Percentiles rank a stretch among this genome's conserved stretches.
Evolutionary conservation across 1,140 invertebrate genomes (phyloP).

Genomic region (Meloidogyne exigua): DNA sequence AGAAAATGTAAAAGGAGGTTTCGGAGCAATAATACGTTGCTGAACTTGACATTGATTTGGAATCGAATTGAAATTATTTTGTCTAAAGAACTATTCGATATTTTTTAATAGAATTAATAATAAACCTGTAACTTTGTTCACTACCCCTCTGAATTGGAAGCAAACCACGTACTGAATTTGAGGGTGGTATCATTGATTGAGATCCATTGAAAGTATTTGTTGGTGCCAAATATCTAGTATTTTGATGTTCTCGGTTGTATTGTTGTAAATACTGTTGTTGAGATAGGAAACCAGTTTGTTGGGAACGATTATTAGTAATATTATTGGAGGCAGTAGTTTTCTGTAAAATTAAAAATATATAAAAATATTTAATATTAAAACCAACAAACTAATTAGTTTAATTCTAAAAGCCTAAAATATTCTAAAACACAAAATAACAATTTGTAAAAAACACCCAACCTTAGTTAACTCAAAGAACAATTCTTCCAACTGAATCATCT

Average conservation of each 20-base stretch:
- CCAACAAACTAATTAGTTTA: too few relatives aligned
- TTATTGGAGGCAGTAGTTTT: neutral
- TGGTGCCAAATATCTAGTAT: neutral
- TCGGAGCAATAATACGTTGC: neutral
- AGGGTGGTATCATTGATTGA: neutral
- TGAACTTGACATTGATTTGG: neutral
- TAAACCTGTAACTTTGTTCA: neutral
- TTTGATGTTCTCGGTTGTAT: neutral
- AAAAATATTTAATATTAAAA: neutral
- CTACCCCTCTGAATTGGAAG: neutral
- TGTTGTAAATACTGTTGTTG: neutral
- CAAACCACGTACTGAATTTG: neutral
- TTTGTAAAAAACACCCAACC: neutral
- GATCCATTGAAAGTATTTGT: neutral
- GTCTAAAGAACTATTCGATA: neutral
- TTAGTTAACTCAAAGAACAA: neutral
- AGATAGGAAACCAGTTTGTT: neutral
- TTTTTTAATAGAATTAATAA: neutral
- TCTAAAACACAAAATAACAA: neutral
- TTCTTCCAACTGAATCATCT: constrained; percentile 14
- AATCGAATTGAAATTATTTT: neutral
- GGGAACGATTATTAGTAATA: neutral
- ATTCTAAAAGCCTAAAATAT: too few relatives aligned
- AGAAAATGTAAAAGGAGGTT: neutral
- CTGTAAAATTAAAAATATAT: neutral